Base-by-base conservation (phyloP, 2,888 invertebrate species). In the Arge pagana region DNA sequence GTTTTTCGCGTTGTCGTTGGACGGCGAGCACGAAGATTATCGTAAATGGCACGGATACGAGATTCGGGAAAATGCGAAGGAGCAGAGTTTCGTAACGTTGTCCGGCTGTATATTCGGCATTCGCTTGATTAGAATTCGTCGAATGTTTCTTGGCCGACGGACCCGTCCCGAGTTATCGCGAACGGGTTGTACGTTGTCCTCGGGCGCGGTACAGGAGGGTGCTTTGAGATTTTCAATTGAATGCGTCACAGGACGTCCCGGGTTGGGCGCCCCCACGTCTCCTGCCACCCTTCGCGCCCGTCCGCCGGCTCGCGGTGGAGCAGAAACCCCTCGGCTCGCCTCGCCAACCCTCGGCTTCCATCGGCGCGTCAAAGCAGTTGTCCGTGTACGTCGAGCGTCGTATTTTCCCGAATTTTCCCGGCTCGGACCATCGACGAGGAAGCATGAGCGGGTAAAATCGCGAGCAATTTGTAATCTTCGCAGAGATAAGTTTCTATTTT, bases 201-300 rank as follows among this genome's bases (percentile, higher is more conserved):
- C 57, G 55, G 60, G 63, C 64, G 58, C 58, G 59, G 62, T 55
- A 62, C 54, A 56, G 53, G 55, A 64, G 70, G 70, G 68, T 68
- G 68, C 68, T 70, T 70, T 70, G 70, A 70, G 70, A 70, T 70
- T 70, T 70, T 70, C 68, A 70, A 68, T 70, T 70, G 70, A 70
- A 69, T 68, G 69, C 70, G 67, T 70, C 68, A 67, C 68, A 69
- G 68, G 68, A 69, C 64, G 68, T 67, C 66, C 67, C 65, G 66
- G 65, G 64, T 64, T 64, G 62, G 65, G 64, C 63, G 67, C 64
- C 62, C 55, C 53, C 55, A 37, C 57, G 50, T 55, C 50, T 53
- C 50, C 50, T 23, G 26, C 39, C 48, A 40, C 52, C 39, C 49
- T 43, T 21, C 50, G 55, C 23, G 35, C 45, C 52, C 54, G 55